Conservation (phyloP, 2,888 invertebrate genomes). For the Julus scanicus region DNA sequence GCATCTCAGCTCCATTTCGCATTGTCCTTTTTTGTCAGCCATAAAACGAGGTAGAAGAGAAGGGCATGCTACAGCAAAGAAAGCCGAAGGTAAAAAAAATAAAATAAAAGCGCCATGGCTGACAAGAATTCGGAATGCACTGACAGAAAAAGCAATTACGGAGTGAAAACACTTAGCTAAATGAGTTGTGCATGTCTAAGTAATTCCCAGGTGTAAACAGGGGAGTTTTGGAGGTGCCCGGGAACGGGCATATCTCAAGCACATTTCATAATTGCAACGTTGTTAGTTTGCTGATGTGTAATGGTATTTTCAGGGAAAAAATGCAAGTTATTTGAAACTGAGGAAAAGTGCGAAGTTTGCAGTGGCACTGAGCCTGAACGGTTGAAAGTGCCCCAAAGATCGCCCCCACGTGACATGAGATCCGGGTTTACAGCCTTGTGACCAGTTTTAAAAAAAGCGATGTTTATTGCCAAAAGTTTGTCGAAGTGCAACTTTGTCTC, state of each 20-base stretch:
- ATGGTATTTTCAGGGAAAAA: not conserved
- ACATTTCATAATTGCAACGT: slow-evolving; percentile 51
- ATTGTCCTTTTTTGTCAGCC: not conserved
- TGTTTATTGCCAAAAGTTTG: not conserved
- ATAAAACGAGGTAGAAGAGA: not conserved
- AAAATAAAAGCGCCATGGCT: not conserved
- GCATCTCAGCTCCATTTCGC: not conserved
- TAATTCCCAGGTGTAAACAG: slow-evolving; percentile 45
- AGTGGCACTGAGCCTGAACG: not conserved
- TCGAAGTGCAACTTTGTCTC: not conserved
- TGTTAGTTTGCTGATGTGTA: slow-evolving; percentile 41
- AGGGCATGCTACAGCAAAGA: not conserved
- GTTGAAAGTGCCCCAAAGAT: not conserved
- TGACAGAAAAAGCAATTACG: slow-evolving; percentile 44
- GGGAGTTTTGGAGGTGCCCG: not conserved
- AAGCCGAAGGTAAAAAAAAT: not conserved
- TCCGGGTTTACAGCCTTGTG: not conserved
- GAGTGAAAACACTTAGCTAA: slow-evolving; percentile 48
- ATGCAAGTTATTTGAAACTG: not conserved
- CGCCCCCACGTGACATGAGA: not conserved
- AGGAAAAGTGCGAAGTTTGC: not conserved
- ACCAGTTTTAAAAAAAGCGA: not conserved
- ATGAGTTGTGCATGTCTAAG: not conserved
- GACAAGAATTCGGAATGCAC: slow-evolving; percentile 1
- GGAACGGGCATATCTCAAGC: not conserved